phyloP scores from a whole-genome alignment of 1,140 invertebrate species.

The Aphelinus certus region DNA sequence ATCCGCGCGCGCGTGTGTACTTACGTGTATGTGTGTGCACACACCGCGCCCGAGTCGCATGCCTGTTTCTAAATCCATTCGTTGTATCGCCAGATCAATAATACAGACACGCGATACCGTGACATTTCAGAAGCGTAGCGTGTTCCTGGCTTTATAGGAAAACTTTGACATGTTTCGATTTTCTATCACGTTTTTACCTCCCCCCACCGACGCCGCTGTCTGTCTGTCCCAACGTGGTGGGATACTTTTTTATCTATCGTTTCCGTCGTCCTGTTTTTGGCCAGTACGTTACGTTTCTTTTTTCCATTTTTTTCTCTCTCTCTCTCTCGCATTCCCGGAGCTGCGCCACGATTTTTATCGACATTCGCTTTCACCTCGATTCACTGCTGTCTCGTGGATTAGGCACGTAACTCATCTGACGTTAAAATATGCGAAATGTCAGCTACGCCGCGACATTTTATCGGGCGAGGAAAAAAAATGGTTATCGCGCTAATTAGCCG shows the following conservation, averaged over 20 bases:
- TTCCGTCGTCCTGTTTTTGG: conserved; percentile 21
- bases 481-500: too few relatives aligned
- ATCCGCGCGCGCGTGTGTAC: background rate
- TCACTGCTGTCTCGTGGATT: conserved; percentile 2
- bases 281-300: conserved; percentile 5
- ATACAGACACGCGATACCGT: conserved; percentile 36
- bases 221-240: conserved; percentile 3
- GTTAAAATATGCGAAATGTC: conserved; percentile 9
- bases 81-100: conserved; percentile 36
- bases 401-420: background rate
- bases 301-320: background rate
- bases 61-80: conserved; percentile 35
- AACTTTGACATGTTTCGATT: conserved; percentile 38
- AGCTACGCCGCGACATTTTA: too few relatives aligned
- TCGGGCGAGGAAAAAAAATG: too few relatives aligned
- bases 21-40: background rate
- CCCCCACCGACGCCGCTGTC: background rate
- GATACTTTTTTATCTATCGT: conserved; percentile 35
- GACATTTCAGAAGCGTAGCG: conserved; percentile 26
- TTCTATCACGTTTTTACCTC: conserved; percentile 38
- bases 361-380: conserved; percentile 15
- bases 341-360: conserved; percentile 24
- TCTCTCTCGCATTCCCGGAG: too few relatives aligned
- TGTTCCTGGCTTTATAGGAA: conserved; percentile 23
- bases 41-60: conserved; percentile 27